Evolutionary conservation across 35 echinoderm and acorn worm genomes (phyloP).

Genomic region (Strongylocentrotus purpuratus): DNA sequence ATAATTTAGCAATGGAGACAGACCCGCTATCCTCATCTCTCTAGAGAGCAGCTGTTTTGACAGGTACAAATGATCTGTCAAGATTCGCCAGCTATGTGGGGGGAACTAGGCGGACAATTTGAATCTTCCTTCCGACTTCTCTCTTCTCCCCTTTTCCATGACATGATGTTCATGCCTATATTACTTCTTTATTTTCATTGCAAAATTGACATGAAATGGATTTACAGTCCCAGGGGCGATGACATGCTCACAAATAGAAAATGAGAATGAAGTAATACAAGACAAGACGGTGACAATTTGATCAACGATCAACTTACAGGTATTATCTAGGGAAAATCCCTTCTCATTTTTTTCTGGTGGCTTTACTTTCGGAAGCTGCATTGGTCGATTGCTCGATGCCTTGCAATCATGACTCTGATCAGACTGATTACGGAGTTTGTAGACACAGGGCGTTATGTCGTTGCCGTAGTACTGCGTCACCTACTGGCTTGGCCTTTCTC

Average conservation of each 20-base stretch:
- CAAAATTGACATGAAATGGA: conserved; percentile 34
- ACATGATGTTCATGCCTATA: background rate
- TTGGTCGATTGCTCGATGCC: background rate
- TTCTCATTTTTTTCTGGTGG: background rate
- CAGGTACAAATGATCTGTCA: conserved; percentile 25
- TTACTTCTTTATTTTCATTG: conserved; percentile 14
- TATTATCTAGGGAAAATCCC: background rate
- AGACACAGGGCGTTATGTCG: too few species aligned
- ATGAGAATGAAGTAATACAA: background rate
- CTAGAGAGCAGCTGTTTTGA: conserved; percentile 28
- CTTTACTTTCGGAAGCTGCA: background rate
- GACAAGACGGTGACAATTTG: background rate
- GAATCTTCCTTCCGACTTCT: background rate
- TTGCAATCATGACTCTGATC: too few species aligned
- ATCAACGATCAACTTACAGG: background rate
- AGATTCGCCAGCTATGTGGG: background rate
- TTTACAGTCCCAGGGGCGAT: background rate
- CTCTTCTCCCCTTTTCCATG: background rate
- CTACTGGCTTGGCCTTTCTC: too few species aligned
- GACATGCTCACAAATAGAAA: background rate
- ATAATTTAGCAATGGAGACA: background rate
- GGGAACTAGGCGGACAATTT: background rate
- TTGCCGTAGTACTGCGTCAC: too few species aligned
- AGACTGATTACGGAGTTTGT: too few species aligned
- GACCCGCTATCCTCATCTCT: background rate